Percentiles rank a stretch among this genome's conserved stretches.
Evolutionary conservation across 2,888 invertebrate genomes (phyloP).

Genomic region (Macrophya alboannulata): DNA sequence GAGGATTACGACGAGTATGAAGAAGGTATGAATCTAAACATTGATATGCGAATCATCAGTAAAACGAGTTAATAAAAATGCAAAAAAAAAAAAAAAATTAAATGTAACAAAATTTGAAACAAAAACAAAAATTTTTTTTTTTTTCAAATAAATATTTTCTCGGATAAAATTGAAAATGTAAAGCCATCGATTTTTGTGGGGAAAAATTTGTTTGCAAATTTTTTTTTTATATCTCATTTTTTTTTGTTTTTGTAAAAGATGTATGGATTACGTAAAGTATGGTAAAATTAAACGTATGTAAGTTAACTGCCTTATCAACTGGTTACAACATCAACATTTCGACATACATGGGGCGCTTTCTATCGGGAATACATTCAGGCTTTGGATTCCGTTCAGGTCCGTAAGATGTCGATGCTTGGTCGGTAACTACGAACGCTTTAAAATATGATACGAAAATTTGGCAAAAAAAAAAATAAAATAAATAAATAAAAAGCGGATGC

Average conservation of each 20-base stretch:
- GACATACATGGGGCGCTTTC: conserved; percentile 61
- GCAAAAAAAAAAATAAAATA: background rate
- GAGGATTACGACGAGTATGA: background rate
- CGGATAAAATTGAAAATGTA: no score
- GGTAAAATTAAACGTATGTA: background rate
- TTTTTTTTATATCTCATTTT: no score
- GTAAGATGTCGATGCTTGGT: conserved; percentile 24
- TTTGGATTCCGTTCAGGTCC: background rate
- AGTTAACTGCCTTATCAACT: conserved; percentile 65
- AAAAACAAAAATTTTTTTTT: background rate
- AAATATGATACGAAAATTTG: background rate
- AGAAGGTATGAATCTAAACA: background rate
- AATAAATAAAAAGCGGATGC: background rate
- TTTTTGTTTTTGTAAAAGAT: background rate
- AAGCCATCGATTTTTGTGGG: no score
- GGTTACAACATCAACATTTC: conserved; percentile 41
- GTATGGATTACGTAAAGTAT: background rate
- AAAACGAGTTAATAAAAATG: background rate
- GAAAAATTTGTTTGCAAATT: no score
- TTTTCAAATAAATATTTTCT: no score
- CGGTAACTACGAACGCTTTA: background rate
- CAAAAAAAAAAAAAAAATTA: background rate
- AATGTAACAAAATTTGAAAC: background rate
- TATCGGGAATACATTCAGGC: conserved; percentile 55
- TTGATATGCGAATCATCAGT: background rate